Conservation (phyloP, 2,888 invertebrate genomes). For the Anticlea derivata region DNA sequence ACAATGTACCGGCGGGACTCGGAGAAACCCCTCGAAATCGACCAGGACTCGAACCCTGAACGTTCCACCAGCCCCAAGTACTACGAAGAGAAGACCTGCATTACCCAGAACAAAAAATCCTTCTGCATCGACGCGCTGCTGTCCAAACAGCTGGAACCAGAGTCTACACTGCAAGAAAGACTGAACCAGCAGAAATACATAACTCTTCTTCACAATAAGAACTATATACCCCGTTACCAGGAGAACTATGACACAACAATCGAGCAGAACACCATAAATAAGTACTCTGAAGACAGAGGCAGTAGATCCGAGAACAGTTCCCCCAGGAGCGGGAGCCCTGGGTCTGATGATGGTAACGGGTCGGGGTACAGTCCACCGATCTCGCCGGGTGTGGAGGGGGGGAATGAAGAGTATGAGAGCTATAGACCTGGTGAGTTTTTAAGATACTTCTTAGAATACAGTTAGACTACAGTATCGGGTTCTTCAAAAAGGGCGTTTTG, state of each 20-base stretch:
- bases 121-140: constrained; percentile 96
- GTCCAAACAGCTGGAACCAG: constrained; percentile 80
- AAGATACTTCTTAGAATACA: no score
- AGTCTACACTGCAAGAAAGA: constrained; percentile 60
- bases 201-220: constrained; percentile 69
- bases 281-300: constrained; percentile 41
- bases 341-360: constrained; percentile 83
- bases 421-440: constrained; percentile 73
- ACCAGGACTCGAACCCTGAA: constrained; percentile 60
- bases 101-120: constrained; percentile 85
- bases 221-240: constrained; percentile 67
- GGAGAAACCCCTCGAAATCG: constrained; percentile 66
- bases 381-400: constrained; percentile 93
- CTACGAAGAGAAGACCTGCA: constrained; percentile 71
- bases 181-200: constrained; percentile 69
- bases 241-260: constrained; percentile 77
- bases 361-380: constrained; percentile 92
- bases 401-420: constrained; percentile 69
- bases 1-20: constrained; percentile 56
- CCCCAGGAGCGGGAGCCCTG: constrained; percentile 68
- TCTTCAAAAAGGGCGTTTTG: no score
- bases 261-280: constrained; percentile 73
- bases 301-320: constrained; percentile 57
- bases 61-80: constrained; percentile 71
- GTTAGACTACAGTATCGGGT: no score